These are phyloP conservation scores for Enchytraeus crypticus DNA, from an alignment of 2,888 invertebrate species.

Conservation along the genomic window DNA sequence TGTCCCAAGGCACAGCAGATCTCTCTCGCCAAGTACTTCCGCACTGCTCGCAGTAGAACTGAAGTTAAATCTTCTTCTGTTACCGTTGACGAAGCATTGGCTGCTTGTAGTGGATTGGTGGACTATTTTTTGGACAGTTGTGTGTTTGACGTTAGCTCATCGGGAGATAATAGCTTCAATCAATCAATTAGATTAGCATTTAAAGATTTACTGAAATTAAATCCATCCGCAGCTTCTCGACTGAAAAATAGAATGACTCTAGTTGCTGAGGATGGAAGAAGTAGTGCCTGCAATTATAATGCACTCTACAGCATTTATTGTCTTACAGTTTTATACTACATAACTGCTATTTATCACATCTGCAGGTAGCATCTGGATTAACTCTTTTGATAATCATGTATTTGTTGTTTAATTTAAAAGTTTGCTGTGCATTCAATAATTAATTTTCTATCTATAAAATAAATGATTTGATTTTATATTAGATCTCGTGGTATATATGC, in stretches of 20 bases:
- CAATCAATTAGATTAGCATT: not conserved
- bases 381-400: too few species aligned
- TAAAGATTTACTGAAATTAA: not conserved
- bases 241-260: not conserved
- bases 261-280: too few species aligned
- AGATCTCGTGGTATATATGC: too few species aligned
- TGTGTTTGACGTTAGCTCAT: constrained; percentile 55
- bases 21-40: not conserved
- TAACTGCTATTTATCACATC: too few species aligned
- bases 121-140: constrained; percentile 56
- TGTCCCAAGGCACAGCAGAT: constrained; percentile 34
- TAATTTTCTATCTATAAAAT: too few species aligned
- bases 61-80: not conserved
- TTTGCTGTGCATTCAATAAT: too few species aligned
- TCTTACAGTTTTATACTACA: too few species aligned
- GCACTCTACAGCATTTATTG: too few species aligned
- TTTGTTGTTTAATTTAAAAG: too few species aligned
- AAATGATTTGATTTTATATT: too few species aligned
- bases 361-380: too few species aligned
- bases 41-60: not conserved
- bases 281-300: too few species aligned
- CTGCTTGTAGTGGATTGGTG: constrained; percentile 47
- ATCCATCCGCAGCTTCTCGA: not conserved
- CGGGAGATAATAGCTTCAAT: constrained; percentile 50
- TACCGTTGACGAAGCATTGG: constrained; percentile 4